Base-by-base conservation (phyloP, 2,797 vertebrate genomes). In the Orestias chungarensis region DNA sequence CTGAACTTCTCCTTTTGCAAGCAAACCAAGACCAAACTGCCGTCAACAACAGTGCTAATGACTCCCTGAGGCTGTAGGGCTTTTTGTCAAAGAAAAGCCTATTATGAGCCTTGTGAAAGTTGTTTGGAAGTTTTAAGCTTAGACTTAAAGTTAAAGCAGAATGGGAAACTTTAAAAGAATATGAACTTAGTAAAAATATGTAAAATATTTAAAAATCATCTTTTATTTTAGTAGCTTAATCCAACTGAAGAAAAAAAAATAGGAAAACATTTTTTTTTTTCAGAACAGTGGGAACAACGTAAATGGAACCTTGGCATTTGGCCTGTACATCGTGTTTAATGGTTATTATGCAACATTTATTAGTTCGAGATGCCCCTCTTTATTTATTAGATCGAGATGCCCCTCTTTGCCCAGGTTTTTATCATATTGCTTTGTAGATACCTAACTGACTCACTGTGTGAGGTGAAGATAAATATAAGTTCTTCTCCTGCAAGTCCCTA, bases 1-100 rank as follows among this genome's bases (percentile, higher is more conserved):
- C n/a, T 62, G 7, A 43, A 38, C 20, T 42, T 70, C 25, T 43
- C 35, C 64, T 29, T 31, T 1, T 52, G 15, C 35, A 35, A 27
- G 25, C 52, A 62, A 68, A 68, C 68, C 61, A 65, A 71, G 55
- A 67, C 43, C 31, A 66, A 54, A 62, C 42, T 43, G 68, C 55
- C 65, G n/a, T 55, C 8, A 52, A 0, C 52, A 40, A 43, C 50
- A 15, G 6, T 15, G 31, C 46, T 62, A 72, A 64, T 50, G 69
- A 64, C 64, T 67, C 52, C 31, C n/a, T n/a, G 50, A 50, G 9
- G 14, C 40, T 17, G 20, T 15, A 2, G 9, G 4, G 33, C 10
- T 62, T 10, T 38, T n/a, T 70, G 15, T 35, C 38, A 27, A n/a
- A 68, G 31, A 71, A 46, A 25, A 71, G 2, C 10, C 2, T 0